These are phyloP conservation scores for Clarias magur DNA, from an alignment of 2,113 vertebrate species.

Conservation along the genomic window DNA sequence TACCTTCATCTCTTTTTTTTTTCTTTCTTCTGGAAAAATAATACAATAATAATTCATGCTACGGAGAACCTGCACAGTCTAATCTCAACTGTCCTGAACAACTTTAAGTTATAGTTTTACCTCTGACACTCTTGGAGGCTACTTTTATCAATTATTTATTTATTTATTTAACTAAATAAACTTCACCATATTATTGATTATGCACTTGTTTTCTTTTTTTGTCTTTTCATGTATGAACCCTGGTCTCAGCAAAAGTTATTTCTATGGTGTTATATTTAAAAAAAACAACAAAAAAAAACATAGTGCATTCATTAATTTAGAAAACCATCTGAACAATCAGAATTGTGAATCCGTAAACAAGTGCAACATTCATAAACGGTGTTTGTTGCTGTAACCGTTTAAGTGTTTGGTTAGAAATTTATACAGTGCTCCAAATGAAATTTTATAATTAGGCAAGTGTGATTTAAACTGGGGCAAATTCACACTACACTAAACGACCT, in stretches of 20 bases:
- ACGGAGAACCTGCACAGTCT: not conserved
- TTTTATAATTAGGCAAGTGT: not conserved
- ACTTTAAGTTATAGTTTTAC: not conserved
- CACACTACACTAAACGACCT: slow-evolving; percentile 8
- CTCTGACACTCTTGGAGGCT: not conserved
- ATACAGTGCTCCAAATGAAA: not conserved
- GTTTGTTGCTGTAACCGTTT: not conserved
- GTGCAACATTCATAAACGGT: not conserved
- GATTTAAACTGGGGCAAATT: not conserved
- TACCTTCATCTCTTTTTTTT: not conserved
- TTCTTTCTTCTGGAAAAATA: not conserved
- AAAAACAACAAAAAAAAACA: not conserved
- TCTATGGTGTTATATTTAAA: not conserved
- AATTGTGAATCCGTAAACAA: not conserved
- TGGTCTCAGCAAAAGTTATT: not conserved
- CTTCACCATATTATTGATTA: not conserved
- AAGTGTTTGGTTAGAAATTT: not conserved
- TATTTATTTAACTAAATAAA: not conserved
- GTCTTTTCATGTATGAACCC: not conserved
- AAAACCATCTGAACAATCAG: not conserved
- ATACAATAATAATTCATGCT: not conserved
- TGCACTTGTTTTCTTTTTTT: not conserved
- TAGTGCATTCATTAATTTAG: no score
- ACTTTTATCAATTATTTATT: not conserved
- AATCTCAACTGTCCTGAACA: not conserved